These are phyloP conservation scores for Lepidonotus clava DNA, from an alignment of 2,888 invertebrate species.

Conservation along the genomic window DNA sequence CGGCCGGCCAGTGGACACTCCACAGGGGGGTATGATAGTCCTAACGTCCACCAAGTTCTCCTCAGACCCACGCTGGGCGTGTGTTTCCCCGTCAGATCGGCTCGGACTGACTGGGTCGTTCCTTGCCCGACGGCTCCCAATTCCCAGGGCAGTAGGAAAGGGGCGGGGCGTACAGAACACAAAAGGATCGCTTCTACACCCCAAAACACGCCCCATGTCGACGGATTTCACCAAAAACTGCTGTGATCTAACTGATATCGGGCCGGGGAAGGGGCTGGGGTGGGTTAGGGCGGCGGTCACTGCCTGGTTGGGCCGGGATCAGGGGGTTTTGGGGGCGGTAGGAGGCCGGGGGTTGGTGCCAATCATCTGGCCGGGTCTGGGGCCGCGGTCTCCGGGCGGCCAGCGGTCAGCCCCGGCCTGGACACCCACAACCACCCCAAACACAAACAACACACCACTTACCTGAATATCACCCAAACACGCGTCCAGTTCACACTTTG, in stretches of 20 bases:
- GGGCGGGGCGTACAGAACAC: constrained; percentile 43
- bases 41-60: background rate
- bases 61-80: background rate
- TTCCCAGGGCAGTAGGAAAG: constrained; percentile 47
- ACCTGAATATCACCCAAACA: background rate
- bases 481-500: background rate
- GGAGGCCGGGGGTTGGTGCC: constrained; percentile 25
- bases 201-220: background rate
- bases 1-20: background rate
- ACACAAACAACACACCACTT: constrained; percentile 9
- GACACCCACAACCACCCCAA: background rate
- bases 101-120: no score
- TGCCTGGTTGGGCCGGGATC: background rate
- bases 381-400: background rate
- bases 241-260: background rate
- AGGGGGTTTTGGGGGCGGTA: background rate
- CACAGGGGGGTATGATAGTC: background rate
- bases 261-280: background rate
- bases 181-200: constrained; percentile 20
- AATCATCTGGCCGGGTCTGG: constrained; percentile 16
- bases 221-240: background rate
- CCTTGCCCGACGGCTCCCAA: no score
- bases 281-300: background rate
- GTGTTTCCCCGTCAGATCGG: background rate
- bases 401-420: background rate